Conservation (phyloP, 2,888 invertebrate genomes). For the Acanthococcus lagerstroemiae region DNA sequence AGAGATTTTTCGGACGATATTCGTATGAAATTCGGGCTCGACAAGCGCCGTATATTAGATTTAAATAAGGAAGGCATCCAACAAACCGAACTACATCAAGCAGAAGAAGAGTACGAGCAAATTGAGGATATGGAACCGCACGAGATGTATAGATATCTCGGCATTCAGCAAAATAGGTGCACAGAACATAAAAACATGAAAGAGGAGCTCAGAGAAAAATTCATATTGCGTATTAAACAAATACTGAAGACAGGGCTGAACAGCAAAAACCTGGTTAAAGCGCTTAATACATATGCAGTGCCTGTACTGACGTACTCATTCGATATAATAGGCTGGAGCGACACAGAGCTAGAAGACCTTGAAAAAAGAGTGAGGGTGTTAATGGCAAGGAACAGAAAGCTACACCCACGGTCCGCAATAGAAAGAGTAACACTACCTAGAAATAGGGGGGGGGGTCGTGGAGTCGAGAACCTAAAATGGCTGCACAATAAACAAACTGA, state of each 20-base stretch:
- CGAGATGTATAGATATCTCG: conserved; percentile 32
- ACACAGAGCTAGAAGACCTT: conserved; percentile 31
- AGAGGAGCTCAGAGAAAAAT: conserved; percentile 20
- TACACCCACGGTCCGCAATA: neutral
- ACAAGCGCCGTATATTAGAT: conserved; percentile 33
- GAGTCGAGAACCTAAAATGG: no score
- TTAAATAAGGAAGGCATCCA: conserved; percentile 13
- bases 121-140: conserved; percentile 21
- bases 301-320: conserved; percentile 33
- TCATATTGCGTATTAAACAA: conserved; percentile 15
- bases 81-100: neutral
- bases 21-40: conserved; percentile 33
- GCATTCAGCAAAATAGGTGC: conserved; percentile 12
- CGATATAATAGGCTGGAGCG: conserved; percentile 32
- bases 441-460: no score
- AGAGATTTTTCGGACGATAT: conserved; percentile 31
- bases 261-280: conserved; percentile 14
- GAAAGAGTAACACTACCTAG: no score
- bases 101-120: neutral
- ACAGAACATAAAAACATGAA: conserved; percentile 25
- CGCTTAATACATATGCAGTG: conserved; percentile 32
- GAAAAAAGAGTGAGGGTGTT: neutral
- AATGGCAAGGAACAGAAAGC: neutral
- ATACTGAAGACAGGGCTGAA: conserved; percentile 25
- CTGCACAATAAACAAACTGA: no score